Conservation (phyloP, 2,797 vertebrate genomes). For the Hydrolagus colliei region DNA sequence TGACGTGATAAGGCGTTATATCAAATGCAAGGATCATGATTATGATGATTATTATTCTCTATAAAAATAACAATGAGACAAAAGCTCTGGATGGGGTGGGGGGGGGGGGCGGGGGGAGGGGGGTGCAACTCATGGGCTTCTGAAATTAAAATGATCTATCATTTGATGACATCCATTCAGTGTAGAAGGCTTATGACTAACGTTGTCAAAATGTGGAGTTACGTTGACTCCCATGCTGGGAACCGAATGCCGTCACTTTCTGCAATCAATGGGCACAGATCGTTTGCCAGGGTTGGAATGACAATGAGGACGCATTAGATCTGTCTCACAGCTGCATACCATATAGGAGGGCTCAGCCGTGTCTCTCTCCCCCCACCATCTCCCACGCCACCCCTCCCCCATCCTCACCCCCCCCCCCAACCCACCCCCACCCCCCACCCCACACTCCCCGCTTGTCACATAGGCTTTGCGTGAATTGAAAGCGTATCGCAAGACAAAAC, state of each 20-base stretch:
- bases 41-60: too few relatives aligned
- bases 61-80: not conserved
- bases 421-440: too few relatives aligned
- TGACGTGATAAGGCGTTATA: too few relatives aligned
- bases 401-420: too few relatives aligned
- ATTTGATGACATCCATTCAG: not conserved
- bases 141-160: not conserved
- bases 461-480: not conserved
- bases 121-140: too few relatives aligned
- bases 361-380: not conserved
- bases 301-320: not conserved
- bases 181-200: not conserved
- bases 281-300: not conserved
- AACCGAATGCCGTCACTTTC: not conserved
- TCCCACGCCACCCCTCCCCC: too few relatives aligned
- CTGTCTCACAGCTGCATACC: slow-evolving; percentile 8
- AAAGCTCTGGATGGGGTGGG: not conserved
- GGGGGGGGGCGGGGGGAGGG: too few relatives aligned
- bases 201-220: not conserved
- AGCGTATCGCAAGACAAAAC: not conserved
- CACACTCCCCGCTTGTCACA: not conserved
- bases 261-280: not conserved
- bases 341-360: not conserved
- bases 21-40: too few relatives aligned
- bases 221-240: not conserved